Evolutionary conservation across 2,888 invertebrate genomes (phyloP).

Genomic region (Timandra comae): DNA sequence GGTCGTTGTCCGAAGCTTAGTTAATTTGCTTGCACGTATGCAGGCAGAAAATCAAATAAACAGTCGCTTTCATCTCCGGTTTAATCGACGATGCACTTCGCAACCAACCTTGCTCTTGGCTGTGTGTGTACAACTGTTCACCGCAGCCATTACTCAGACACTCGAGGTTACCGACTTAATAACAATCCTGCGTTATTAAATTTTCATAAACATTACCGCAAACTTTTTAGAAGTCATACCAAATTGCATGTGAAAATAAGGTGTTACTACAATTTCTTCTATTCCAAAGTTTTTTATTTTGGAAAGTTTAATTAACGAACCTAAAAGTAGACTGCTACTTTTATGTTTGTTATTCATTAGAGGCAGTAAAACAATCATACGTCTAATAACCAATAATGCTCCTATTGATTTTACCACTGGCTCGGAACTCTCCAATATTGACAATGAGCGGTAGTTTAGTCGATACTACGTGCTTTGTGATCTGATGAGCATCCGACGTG

Average conservation of each 20-base stretch:
- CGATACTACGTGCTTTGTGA: constrained; percentile 63
- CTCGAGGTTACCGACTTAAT: constrained; percentile 49
- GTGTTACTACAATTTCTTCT: too few species aligned
- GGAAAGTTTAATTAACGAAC: too few species aligned
- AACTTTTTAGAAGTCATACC: too few species aligned
- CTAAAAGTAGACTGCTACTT: too few species aligned
- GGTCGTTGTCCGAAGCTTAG: constrained; percentile 54
- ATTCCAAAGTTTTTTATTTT: too few species aligned
- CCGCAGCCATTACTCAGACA: constrained; percentile 46
- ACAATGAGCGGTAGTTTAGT: constrained; percentile 76
- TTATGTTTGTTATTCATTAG: constrained; percentile 48
- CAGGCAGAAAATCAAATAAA: constrained; percentile 68
- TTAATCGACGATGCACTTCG: constrained; percentile 65
- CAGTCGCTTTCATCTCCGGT: constrained; percentile 69
- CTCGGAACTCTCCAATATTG: constrained; percentile 68
- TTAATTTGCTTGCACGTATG: constrained; percentile 51
- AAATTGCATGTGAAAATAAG: too few species aligned
- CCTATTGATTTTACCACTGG: constrained; percentile 68
- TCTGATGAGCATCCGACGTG: constrained; percentile 67
- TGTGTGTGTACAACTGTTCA: constrained; percentile 47
- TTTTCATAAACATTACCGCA: constrained; percentile 35
- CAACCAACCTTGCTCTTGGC: constrained; percentile 64
- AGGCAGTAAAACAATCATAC: constrained; percentile 48
- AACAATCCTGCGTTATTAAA: constrained; percentile 44
- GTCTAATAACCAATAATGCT: constrained; percentile 60